Evolutionary conservation across 2,113 vertebrate species (phyloP).

Genomic region (Syngnathus typhle): DNA sequence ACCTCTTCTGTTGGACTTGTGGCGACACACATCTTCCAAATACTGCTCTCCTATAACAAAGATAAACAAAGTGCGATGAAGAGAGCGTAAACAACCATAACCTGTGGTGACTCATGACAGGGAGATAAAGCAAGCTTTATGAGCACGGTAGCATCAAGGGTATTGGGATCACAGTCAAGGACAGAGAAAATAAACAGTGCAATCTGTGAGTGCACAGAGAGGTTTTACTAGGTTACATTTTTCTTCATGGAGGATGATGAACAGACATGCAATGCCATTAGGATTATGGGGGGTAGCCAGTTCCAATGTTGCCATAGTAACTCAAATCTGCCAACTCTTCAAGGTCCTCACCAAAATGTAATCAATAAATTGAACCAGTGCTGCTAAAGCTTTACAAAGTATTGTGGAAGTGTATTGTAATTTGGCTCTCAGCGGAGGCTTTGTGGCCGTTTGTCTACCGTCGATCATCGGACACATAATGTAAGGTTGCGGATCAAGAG

Average conservation of each 20-base stretch:
- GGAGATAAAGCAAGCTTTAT: slow-evolving; percentile 23
- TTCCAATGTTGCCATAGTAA: not conserved
- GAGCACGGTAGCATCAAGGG: slow-evolving; percentile 20
- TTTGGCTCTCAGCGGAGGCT: not conserved
- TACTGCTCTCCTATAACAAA: slow-evolving; percentile 72
- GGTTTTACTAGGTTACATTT: not conserved
- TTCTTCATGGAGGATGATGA: not conserved
- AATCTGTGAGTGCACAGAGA: slow-evolving; percentile 34
- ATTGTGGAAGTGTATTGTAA: not conserved
- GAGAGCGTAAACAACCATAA: slow-evolving; percentile 11
- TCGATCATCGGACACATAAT: too few species aligned
- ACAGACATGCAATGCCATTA: not conserved
- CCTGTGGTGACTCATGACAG: slow-evolving; percentile 2
- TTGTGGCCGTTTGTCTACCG: too few species aligned
- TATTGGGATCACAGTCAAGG: slow-evolving; percentile 16
- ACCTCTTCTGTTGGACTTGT: slow-evolving; percentile 55
- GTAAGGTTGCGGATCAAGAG: too few species aligned
- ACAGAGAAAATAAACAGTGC: slow-evolving; percentile 21
- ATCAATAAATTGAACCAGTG: not conserved
- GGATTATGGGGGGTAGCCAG: not conserved
- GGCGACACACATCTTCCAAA: slow-evolving; percentile 77
- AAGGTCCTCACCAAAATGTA: not conserved
- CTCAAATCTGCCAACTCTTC: not conserved
- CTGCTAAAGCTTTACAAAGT: not conserved
- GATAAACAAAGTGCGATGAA: slow-evolving; percentile 9